Percentiles rank a stretch among this genome's conserved stretches.
These are phyloP conservation scores for Drosophila novamexicana DNA, from an alignment of 1,140 invertebrate genomes.

Conservation along the genomic window DNA sequence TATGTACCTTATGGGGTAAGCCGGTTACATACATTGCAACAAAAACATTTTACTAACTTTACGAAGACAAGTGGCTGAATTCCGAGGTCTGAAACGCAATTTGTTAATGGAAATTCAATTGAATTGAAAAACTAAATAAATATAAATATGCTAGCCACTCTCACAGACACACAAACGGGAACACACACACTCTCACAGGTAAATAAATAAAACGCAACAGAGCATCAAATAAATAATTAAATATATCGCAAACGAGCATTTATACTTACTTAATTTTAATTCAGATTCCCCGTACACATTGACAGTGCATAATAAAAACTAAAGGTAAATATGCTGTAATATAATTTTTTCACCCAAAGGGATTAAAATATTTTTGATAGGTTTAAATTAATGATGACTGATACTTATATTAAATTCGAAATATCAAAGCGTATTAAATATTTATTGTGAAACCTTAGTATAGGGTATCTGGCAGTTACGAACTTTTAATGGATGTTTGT, in stretches of 20 bases:
- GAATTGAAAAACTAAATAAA: slow-evolving; percentile 78
- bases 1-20: no score
- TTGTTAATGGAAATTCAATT: slow-evolving; percentile 82
- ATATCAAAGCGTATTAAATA: no score
- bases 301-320: no score
- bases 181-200: slow-evolving; percentile 13
- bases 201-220: slow-evolving; percentile 53
- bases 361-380: no score
- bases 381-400: no score
- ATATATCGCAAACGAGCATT: slow-evolving; percentile 13
- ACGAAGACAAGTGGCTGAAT: slow-evolving; percentile 1
- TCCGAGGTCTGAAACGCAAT: slow-evolving; percentile 42
- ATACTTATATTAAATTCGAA: no score
- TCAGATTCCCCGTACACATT: neutral
- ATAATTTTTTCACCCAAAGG: no score
- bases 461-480: no score
- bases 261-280: slow-evolving; percentile 12
- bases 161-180: slow-evolving; percentile 7
- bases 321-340: no score
- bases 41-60: neutral
- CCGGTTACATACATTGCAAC: neutral
- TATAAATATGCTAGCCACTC: slow-evolving; percentile 29
- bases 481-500: neutral
- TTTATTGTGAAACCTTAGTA: no score
- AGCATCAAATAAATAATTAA: slow-evolving; percentile 61